phyloP scores from a whole-genome alignment of 2,888 invertebrate genomes.

The Zootermopsis nevadensis region DNA sequence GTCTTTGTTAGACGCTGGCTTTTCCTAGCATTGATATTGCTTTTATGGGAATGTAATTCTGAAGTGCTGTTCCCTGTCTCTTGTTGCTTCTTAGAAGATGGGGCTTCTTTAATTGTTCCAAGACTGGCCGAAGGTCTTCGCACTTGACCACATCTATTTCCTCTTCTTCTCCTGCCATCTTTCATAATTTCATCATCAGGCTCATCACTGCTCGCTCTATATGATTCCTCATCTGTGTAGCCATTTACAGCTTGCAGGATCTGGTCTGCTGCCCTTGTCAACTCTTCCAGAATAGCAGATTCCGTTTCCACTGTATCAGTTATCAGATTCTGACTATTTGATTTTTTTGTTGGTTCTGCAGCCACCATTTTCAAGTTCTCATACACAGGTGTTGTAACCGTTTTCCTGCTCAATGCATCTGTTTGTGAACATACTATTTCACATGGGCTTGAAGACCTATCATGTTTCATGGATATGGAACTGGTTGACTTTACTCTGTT shows the following conservation, averaged over 20 bases:
- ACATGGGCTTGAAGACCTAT: constrained; percentile 20
- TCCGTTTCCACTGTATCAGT: constrained; percentile 33
- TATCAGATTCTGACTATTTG: not conserved
- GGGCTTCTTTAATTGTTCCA: constrained; percentile 54
- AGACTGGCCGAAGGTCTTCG: constrained; percentile 44
- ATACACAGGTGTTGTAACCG: constrained; percentile 36
- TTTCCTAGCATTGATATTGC: not conserved
- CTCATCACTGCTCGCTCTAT: constrained; percentile 59
- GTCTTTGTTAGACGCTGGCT: constrained; percentile 25
- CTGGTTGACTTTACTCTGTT: not conserved
- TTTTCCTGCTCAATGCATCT: not conserved
- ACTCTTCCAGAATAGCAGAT: constrained; percentile 66
- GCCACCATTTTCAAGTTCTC: constrained; percentile 36
- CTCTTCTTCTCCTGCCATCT: constrained; percentile 56
- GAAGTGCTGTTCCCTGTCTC: not conserved
- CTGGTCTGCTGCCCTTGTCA: constrained; percentile 71
- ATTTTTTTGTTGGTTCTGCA: constrained; percentile 10
- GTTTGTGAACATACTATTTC: not conserved
- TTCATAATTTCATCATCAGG: constrained; percentile 61
- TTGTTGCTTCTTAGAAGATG: constrained; percentile 18
- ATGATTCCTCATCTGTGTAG: constrained; percentile 65
- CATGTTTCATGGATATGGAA: not conserved
- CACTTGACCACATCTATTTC: constrained; percentile 52
- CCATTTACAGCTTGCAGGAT: constrained; percentile 69
- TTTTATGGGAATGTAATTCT: not conserved